Base-by-base conservation (phyloP, 2,797 vertebrate genomes). In the Bradypodion pumilum region DNA sequence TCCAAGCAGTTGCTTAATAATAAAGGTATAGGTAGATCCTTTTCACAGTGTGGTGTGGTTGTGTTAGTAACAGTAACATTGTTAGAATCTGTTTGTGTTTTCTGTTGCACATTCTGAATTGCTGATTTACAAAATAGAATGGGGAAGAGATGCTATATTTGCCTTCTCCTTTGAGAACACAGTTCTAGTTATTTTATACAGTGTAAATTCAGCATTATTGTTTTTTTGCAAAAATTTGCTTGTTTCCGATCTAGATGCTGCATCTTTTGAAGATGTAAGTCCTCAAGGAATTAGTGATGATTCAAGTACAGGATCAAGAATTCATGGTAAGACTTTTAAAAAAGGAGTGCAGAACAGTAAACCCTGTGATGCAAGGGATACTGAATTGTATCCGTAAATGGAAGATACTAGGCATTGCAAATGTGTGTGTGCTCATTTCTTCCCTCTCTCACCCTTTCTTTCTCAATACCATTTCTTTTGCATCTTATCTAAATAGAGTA, bases 251-350 rank as follows among this genome's bases (percentile, higher is more conserved):
- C 37, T 93, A 96, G 98, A 97, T 93, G 95, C 97, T 23, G 95
- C 95, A 72, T 99, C 98, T 83, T 98, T 97, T 88, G 98, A 99
- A 94, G 98, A 99, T 87, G 95, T 99, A 85, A 96, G 96, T 87
- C 96, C 96, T 75, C 82, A 96, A 95, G 90, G 95, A 93, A 94
- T 97, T 96, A 93, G 95, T 88, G 97, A 98, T 85, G 98, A 98
- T 91, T 97, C 97, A 85, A 96, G 96, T 94, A 95, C 94, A 85
- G 95, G 95, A 92, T 95, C 95, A n/a, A 97, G 95, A 95, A 94
- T 95, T 95, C 97, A 98, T 95, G 98, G 98, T 99, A 96, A 97
- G 95, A 90, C 81, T 81, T 78, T 70, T 87, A 70, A 89, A 90
- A 93, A 87, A 89, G 80, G 80, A 88, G 86, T 68, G 77, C 5